Percentiles rank a stretch among this genome's conserved stretches.
phyloP scores from a whole-genome alignment of 2,888 invertebrate species.

The Andricus curvator region DNA sequence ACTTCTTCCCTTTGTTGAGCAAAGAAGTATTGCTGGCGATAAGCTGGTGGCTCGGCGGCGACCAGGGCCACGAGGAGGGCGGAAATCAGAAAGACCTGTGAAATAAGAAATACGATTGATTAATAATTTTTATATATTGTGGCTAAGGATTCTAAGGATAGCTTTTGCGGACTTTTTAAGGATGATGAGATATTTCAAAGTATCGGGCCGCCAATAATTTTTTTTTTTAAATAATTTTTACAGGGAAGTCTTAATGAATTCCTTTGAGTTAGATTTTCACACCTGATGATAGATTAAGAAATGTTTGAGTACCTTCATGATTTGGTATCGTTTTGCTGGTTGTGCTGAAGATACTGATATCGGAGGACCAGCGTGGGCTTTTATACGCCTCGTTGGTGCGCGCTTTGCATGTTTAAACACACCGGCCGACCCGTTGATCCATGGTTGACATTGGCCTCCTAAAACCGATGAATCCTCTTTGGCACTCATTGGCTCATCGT shows the following conservation, averaged over 20 bases:
- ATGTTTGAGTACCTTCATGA: slow-evolving; percentile 70
- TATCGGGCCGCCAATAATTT: too few relatives aligned
- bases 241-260: neutral
- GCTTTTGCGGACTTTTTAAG: too few relatives aligned
- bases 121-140: too few relatives aligned
- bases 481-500: slow-evolving; percentile 66
- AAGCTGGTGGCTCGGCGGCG: slow-evolving; percentile 78
- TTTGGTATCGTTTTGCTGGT: slow-evolving; percentile 61
- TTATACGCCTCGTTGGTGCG: slow-evolving; percentile 71
- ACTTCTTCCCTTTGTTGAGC: slow-evolving; percentile 70
- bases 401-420: slow-evolving; percentile 69
- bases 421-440: slow-evolving; percentile 47
- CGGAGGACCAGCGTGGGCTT: slow-evolving; percentile 60
- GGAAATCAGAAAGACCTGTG: slow-evolving; percentile 74
- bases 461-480: slow-evolving; percentile 68
- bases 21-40: slow-evolving; percentile 72
- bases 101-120: neutral
- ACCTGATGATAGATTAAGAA: neutral
- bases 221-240: too few relatives aligned
- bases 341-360: slow-evolving; percentile 74
- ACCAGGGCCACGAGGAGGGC: slow-evolving; percentile 75
- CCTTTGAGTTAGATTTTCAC: slow-evolving; percentile 1
- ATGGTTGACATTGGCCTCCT: slow-evolving; percentile 76
- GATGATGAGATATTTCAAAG: too few relatives aligned
- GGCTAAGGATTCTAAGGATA: too few relatives aligned